Base-by-base conservation (phyloP, 2,113 vertebrate genomes). In the Odontesthes bonariensis region DNA sequence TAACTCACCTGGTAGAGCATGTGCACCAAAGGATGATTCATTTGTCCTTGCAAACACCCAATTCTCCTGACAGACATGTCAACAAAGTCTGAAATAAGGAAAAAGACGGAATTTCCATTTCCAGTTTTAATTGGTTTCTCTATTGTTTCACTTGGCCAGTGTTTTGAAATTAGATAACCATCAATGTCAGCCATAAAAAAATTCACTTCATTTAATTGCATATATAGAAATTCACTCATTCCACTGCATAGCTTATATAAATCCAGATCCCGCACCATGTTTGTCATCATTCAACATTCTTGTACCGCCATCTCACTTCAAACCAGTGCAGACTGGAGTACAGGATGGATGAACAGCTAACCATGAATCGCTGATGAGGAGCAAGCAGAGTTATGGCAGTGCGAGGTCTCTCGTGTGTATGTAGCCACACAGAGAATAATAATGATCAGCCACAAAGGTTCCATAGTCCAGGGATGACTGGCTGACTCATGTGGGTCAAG, bases 401-500 rank as follows among this genome's bases (percentile, higher is more conserved):
- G 83, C 73, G 81, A 71, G 67, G 73, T 84, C 81, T 62, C 82
- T 81, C 86, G 84, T 86, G 78, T 83, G 77, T 79, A 75, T 72
- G 70, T 54, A 87, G 75, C 77, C 79, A 77, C 79, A 84, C 79
- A 68, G 82, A 81, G 78, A 84, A 82, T 66, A 79, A 86, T 74
- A 75, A 72, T 35, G 35, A 71, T 81, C 70, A 67, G 33, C 46
- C 79, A 90, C 86, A 92, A 90, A 88, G 78, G 74, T 62, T 78
- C 75, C 74, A 73, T 76, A 78, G 77, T 82, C 60, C 78, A 81
- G 84, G 84, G 86, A 77, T 79, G 79, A 89, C 88, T 82, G 84
- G 84, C 84, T 91, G 85, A 90, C 82, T 92, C 89, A 87, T 91
- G 77, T 85, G 88, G 91, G 87, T 92, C 88, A 84, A 79, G 86